phyloP scores from a whole-genome alignment of 2,797 vertebrate species.

The Silurus lanzhouensis region DNA sequence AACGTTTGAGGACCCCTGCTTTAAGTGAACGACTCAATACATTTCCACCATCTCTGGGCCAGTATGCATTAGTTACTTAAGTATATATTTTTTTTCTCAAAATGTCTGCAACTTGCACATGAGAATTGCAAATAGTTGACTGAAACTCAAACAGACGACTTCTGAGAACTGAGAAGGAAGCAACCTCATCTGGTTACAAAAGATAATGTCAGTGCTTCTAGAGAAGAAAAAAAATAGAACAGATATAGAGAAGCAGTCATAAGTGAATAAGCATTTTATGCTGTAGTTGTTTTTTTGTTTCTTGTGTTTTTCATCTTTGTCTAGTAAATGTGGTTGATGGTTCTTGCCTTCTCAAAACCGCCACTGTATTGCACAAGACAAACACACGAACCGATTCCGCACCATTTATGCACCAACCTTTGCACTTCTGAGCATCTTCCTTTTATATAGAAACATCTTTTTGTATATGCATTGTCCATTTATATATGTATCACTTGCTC shows the following conservation, averaged over 20 bases:
- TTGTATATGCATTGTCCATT: not conserved
- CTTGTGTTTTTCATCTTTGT: not conserved
- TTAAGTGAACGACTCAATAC: not conserved
- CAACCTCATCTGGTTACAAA: constrained; percentile 3
- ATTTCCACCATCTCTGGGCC: not conserved
- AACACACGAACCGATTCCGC: not conserved
- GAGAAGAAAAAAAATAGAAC: not conserved
- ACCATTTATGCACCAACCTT: not conserved
- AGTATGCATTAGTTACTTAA: not conserved
- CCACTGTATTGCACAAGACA: not conserved
- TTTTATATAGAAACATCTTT: not conserved
- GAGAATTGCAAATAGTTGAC: not conserved
- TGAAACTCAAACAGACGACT: not conserved
- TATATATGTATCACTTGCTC: not conserved
- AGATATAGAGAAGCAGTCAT: not conserved
- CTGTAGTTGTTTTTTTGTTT: not conserved
- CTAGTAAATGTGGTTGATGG: not conserved
- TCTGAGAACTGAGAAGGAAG: constrained; percentile 1
- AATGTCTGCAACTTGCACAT: not conserved
- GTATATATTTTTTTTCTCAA: not conserved
- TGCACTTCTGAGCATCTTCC: not conserved
- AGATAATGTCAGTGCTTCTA: not conserved
- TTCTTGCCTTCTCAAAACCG: not conserved
- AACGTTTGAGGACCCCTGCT: too few species aligned
- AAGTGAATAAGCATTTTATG: not conserved